Conservation (phyloP, 2,113 vertebrate species). For the Crotophaga sulcirostris region DNA sequence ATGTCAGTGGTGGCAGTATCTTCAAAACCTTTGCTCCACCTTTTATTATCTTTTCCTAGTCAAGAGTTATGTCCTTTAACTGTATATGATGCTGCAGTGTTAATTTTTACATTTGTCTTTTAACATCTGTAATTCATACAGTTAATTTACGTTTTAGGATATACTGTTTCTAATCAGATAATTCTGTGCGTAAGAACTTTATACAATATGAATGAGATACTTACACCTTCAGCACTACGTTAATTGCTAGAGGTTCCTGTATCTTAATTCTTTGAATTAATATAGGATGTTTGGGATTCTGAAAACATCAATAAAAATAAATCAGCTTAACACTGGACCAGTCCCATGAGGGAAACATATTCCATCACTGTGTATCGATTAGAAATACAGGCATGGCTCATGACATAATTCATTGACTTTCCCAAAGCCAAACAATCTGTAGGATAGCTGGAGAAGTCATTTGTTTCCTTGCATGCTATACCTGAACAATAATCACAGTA, state of each 20-base stretch:
- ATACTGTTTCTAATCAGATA: background rate
- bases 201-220: background rate
- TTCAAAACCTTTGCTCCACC: background rate
- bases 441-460: background rate
- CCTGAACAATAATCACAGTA: background rate
- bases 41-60: background rate
- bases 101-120: background rate
- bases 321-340: background rate
- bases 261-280: background rate
- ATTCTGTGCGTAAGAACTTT: background rate
- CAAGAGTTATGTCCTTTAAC: background rate
- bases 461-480: background rate
- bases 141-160: background rate
- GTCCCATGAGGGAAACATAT: background rate
- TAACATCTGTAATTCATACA: background rate
- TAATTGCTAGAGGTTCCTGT: background rate
- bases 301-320: background rate
- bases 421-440: background rate
- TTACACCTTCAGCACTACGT: background rate
- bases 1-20: background rate
- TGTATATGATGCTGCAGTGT: background rate
- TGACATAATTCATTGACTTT: background rate
- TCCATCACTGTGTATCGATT: background rate
- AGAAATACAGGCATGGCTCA: background rate
- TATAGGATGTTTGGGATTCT: background rate